Percentiles rank a stretch among this genome's conserved stretches.
phyloP scores from a whole-genome alignment of 2,113 vertebrate species.

The Campylomormyrus tamandua region DNA sequence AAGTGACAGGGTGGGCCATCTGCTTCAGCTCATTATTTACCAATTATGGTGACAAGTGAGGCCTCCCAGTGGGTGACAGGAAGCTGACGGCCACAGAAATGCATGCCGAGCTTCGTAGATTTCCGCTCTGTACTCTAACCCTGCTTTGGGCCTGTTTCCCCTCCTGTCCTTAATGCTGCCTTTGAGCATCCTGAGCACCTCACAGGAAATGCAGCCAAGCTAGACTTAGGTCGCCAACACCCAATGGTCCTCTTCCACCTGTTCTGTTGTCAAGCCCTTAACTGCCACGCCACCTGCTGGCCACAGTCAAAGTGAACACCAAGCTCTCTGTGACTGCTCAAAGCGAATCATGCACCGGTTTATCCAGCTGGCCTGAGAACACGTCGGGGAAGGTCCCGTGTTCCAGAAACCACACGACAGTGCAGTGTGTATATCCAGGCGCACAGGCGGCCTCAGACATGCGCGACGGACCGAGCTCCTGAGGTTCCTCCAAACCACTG shows the following conservation, averaged over 20 bases:
- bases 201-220: background rate
- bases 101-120: background rate
- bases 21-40: conserved; percentile 1
- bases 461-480: background rate
- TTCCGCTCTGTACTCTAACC: background rate
- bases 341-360: background rate
- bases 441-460: background rate
- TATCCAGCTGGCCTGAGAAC: background rate
- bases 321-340: background rate
- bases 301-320: background rate
- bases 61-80: conserved; percentile 3
- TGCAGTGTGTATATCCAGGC: background rate
- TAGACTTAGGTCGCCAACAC: background rate
- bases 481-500: background rate
- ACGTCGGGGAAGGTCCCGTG: background rate
- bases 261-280: background rate
- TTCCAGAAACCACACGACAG: background rate
- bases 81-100: background rate
- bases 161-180: background rate
- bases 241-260: background rate
- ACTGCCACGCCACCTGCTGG: background rate
- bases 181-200: background rate
- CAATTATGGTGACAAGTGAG: background rate
- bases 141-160: background rate
- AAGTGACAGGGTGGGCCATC: conserved; percentile 6